Evolutionary conservation across 2,888 invertebrate species (phyloP).

Genomic region (Acronicta psi): DNA sequence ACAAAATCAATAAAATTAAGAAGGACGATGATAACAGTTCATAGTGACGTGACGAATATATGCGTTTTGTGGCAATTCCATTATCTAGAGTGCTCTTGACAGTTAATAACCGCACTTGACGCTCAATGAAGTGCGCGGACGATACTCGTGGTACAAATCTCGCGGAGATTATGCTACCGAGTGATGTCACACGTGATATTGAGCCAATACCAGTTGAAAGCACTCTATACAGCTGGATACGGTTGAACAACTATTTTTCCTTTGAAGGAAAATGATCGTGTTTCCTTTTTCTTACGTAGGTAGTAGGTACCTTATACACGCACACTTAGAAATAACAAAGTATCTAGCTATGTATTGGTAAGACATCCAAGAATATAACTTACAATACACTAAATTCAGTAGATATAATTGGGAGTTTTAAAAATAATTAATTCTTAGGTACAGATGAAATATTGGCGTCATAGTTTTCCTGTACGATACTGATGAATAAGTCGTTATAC

Average conservation of each 20-base stretch:
- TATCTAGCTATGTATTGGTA: too few relatives aligned
- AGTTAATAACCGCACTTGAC: conserved; percentile 83
- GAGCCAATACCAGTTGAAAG: conserved; percentile 64
- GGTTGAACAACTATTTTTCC: conserved; percentile 29
- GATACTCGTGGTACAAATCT: conserved; percentile 68
- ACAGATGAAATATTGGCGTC: too few relatives aligned
- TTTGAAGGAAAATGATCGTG: conserved; percentile 12
- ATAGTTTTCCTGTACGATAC: too few relatives aligned
- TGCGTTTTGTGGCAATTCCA: conserved; percentile 78
- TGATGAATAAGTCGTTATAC: too few relatives aligned
- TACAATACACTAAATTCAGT: too few relatives aligned
- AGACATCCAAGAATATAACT: too few relatives aligned
- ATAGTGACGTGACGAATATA: conserved; percentile 62
- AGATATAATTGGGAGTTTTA: too few relatives aligned
- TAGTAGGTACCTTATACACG: too few relatives aligned
- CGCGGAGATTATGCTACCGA: conserved; percentile 68
- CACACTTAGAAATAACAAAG: too few relatives aligned
- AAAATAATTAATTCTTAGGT: too few relatives aligned
- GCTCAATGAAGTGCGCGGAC: conserved; percentile 65
- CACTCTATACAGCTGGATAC: conserved; percentile 4
- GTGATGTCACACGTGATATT: conserved; percentile 71
- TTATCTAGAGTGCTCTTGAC: conserved; percentile 87
- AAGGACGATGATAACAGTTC: conserved; percentile 61
- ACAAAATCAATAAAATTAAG: conserved; percentile 53
- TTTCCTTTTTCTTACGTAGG: conserved; percentile 2